Evolutionary conservation across 1,140 invertebrate species (phyloP), one percentile per base, ranked within the genome.

Genomic region (Pogonomyrmex californicus): DNA sequence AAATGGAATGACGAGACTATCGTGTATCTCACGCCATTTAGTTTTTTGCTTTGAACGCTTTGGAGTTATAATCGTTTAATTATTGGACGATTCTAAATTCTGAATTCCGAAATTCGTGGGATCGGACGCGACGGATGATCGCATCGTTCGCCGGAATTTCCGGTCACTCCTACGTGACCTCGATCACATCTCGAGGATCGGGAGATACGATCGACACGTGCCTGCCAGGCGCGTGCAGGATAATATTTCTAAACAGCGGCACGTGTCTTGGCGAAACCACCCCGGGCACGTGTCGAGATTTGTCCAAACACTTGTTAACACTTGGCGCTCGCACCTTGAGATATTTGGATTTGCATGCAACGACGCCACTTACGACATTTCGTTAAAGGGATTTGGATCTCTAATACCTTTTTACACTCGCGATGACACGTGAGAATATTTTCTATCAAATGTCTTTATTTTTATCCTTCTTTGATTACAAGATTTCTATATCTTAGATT

Each of bases 231-330:
- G 86, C 79, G 87, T 91, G 82, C 78, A 77, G 63, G 51, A 17
- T 90, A 93, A 93, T 92, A 75, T 88, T 76, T 90, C 63, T 86
- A 93, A 92, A 94, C 88, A 91, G n/a, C 38, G 88, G 38, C 93
- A 91, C 92, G 93, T 94, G 93, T 70, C 91, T 47, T 58, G 88
- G 41, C 6, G 23, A 30, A 38, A 47, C 14, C 65, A 2, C 33
- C 23, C 30, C 60, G 60, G 83, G 41, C 89, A 91, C 89, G 91
- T 90, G 91, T 71, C 68, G 77, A 73, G 75, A 81, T 87, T 92
- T 87, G 60, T 73, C n/a, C 63, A 44, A 60, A 87, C 88, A 73
- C 66, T 89, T 79, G 87, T 79, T 88, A 49, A 41, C 65, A 30
- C 38, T 23, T 4, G 33, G 1, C 30, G n/a, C 14, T 77, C 33